These are phyloP conservation scores for Drosophila nigrodunni DNA, from an alignment of 1,140 invertebrate genomes.

Conservation along the genomic window DNA sequence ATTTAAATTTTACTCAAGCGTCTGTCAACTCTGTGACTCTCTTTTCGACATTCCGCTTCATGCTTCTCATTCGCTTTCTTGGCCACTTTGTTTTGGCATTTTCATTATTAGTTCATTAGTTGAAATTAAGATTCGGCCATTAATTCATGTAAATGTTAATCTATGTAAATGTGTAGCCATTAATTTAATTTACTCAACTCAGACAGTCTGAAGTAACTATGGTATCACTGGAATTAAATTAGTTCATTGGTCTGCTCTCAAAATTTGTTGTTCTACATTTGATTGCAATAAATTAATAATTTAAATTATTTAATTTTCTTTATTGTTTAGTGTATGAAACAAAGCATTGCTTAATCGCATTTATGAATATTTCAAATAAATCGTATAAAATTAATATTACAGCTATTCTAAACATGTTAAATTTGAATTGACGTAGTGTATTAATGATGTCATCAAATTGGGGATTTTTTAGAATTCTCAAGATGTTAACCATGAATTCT, in stretches of 20 bases:
- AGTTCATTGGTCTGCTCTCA: not conserved
- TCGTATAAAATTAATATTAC: not conserved
- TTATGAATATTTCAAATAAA: not conserved
- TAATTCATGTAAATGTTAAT: constrained; percentile 51
- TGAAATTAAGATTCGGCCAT: constrained; percentile 46
- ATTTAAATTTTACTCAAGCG: constrained; percentile 33
- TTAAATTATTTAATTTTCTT: constrained; percentile 2
- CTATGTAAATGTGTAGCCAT: constrained; percentile 30
- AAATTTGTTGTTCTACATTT: constrained; percentile 15
- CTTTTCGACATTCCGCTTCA: constrained; percentile 14
- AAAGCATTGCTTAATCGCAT: not conserved
- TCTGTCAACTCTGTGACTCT: constrained; percentile 17
- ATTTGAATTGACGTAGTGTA: not conserved
- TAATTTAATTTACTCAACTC: constrained; percentile 49
- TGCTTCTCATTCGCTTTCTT: constrained; percentile 22
- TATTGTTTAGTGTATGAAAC: not conserved
- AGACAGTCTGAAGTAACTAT: not conserved
- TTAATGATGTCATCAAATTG: not conserved
- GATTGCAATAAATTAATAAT: constrained; percentile 5
- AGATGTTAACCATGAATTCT: not conserved
- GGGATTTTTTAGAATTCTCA: not conserved
- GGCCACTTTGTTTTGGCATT: constrained; percentile 21
- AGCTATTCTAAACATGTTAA: not conserved
- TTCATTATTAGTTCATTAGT: constrained; percentile 22
- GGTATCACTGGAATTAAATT: not conserved